Percentiles rank a stretch among this genome's conserved stretches.
Conservation (phyloP, 2,888 invertebrate genomes). For the Drosophila neoperkinsi region DNA sequence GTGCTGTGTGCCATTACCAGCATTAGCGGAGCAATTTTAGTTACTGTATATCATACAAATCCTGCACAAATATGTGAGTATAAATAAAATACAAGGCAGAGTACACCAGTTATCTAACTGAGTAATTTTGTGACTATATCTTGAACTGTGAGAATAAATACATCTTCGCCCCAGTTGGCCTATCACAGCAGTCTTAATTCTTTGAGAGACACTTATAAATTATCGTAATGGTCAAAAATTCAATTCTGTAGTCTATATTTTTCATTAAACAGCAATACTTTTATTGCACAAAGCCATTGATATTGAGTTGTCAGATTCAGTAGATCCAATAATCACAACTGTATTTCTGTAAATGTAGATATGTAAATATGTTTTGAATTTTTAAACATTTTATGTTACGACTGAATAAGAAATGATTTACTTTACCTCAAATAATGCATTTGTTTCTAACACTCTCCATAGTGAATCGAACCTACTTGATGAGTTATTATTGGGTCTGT, state of each 20-base stretch:
- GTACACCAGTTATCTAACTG: background rate
- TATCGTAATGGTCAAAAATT: background rate
- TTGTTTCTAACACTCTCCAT: background rate
- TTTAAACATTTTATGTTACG: background rate
- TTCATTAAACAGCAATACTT: no score
- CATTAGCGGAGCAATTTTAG: conserved; percentile 34
- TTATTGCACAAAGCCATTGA: background rate
- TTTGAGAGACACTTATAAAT: background rate
- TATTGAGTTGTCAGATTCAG: background rate
- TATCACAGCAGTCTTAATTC: background rate
- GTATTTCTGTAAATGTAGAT: background rate
- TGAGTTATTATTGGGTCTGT: conserved; percentile 46
- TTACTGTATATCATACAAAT: conserved; percentile 20
- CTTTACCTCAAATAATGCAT: no score
- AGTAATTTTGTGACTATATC: background rate
- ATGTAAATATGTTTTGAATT: background rate
- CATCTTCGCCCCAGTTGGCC: background rate
- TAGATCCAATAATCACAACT: background rate
- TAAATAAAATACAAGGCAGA: background rate
- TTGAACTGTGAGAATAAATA: background rate
- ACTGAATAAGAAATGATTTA: background rate
- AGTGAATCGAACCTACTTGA: background rate
- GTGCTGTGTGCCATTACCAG: conserved; percentile 29
- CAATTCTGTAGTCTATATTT: background rate
- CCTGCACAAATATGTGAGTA: conserved; percentile 37